These are phyloP conservation scores for Mixornis gularis DNA, from an alignment of 2,113 vertebrate genomes.

Conservation along the genomic window DNA sequence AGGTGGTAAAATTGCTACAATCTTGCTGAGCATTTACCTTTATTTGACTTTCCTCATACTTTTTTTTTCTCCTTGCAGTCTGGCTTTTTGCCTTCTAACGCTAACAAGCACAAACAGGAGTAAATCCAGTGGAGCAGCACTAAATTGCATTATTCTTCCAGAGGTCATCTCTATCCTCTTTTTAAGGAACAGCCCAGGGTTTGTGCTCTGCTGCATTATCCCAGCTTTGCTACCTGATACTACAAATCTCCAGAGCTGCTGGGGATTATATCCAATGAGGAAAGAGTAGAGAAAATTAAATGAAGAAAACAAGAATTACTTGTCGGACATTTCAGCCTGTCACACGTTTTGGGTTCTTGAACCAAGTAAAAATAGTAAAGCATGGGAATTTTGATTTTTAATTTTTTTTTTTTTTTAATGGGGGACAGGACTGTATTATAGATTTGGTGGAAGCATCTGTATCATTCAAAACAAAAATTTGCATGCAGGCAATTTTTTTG, in stretches of 20 bases:
- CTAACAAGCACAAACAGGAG: conserved; percentile 20
- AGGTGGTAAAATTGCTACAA: not conserved
- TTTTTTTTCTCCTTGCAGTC: not conserved
- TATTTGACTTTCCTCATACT: not conserved
- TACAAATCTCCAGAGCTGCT: not conserved
- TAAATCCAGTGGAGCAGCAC: not conserved
- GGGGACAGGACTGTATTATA: not conserved
- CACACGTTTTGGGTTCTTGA: not conserved
- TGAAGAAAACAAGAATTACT: not conserved
- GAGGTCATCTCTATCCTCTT: not conserved
- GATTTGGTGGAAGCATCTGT: not conserved
- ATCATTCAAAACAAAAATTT: not conserved
- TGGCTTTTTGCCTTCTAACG: not conserved
- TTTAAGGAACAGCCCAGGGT: not conserved
- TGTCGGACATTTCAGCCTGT: not conserved
- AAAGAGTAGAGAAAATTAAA: not conserved
- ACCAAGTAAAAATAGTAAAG: not conserved
- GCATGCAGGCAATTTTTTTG: not conserved
- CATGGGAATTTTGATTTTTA: not conserved
- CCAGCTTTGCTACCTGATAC: not conserved
- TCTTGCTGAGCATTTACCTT: not conserved
- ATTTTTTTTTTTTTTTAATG: not conserved
- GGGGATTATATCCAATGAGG: not conserved
- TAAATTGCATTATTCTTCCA: conserved; percentile 1
- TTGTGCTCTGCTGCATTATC: not conserved